These are phyloP conservation scores for Margarornis squamiger DNA, from an alignment of 2,797 vertebrate genomes.

Conservation along the genomic window DNA sequence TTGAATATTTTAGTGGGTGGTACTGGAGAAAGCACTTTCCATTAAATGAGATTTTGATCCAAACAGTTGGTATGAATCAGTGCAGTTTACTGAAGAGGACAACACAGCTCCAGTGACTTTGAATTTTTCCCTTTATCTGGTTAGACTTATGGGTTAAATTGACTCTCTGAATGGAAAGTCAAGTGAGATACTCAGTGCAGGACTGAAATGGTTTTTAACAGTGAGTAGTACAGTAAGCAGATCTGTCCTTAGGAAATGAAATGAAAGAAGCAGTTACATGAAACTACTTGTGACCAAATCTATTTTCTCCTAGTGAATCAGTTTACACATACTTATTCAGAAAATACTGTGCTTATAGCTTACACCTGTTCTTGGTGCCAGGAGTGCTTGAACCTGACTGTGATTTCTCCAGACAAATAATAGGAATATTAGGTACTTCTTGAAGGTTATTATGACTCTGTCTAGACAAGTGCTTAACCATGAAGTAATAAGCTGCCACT, in stretches of 20 bases:
- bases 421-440: conserved; percentile 21
- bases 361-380: neutral
- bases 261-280: neutral
- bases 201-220: neutral
- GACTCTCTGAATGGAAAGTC: neutral
- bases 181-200: neutral
- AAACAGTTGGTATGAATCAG: neutral
- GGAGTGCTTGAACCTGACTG: neutral
- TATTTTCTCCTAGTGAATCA: conserved; percentile 17
- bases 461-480: conserved; percentile 41
- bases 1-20: neutral
- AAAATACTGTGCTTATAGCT: neutral
- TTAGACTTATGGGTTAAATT: neutral
- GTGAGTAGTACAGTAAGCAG: neutral
- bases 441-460: conserved; percentile 9
- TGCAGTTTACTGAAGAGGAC: neutral
- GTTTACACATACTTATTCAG: conserved; percentile 29
- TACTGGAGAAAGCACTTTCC: neutral
- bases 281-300: neutral
- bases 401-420: conserved; percentile 38
- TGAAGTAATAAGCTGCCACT: neutral
- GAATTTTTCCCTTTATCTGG: neutral
- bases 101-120: neutral
- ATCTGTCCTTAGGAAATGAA: neutral
- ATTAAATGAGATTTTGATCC: neutral